These are phyloP conservation scores for Caenorhabditis sp. DNA, from an alignment of 2,888 invertebrate species.

Conservation along the genomic window DNA sequence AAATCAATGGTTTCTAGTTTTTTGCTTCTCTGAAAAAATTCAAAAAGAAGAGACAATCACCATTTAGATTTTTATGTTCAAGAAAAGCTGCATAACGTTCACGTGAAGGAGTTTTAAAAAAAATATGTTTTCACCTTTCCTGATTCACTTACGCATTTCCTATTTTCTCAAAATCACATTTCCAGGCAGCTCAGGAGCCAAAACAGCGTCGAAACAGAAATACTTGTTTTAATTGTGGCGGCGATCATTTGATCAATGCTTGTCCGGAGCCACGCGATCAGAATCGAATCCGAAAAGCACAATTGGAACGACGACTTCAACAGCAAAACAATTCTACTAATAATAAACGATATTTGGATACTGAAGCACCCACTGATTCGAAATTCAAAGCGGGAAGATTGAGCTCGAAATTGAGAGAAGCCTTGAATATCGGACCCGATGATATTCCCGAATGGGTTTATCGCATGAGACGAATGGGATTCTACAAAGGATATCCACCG, in stretches of 20 bases:
- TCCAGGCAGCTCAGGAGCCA: background rate
- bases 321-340: background rate
- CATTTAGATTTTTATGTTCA: no score
- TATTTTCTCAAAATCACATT: no score
- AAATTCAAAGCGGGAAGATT: conserved; percentile 43
- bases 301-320: conserved; percentile 4
- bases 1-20: no score
- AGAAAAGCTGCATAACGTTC: no score
- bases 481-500: conserved; percentile 86
- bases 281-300: conserved; percentile 75
- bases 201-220: conserved; percentile 8
- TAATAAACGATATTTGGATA: conserved; percentile 9
- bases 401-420: conserved; percentile 29
- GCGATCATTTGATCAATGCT: conserved; percentile 81
- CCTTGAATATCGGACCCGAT: conserved; percentile 75
- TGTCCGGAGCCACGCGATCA: conserved; percentile 80
- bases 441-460: conserved; percentile 87
- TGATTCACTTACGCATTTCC: no score
- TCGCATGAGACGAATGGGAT: conserved; percentile 78
- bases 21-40: no score
- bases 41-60: no score
- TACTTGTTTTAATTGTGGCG: conserved; percentile 85
- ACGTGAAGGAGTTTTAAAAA: no score
- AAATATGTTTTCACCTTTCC: no score
- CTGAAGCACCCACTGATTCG: background rate